Percentiles rank a stretch among this genome's conserved stretches.
Evolutionary conservation across 1,140 invertebrate species (phyloP).

Genomic region (Cyclina sinensis): DNA sequence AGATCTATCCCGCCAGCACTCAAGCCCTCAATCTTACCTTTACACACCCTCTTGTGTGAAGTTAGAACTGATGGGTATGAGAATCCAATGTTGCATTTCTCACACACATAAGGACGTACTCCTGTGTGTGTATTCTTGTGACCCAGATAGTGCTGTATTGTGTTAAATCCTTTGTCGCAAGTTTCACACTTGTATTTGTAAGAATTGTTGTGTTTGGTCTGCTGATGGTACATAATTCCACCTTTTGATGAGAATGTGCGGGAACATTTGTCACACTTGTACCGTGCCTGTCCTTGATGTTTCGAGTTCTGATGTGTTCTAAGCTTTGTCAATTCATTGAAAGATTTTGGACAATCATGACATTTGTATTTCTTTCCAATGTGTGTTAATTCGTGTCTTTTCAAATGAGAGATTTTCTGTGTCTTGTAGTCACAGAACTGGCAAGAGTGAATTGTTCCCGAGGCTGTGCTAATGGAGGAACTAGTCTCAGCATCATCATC

Average conservation of each 20-base stretch:
- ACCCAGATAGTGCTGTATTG: slow-evolving; percentile 51
- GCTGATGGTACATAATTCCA: slow-evolving; percentile 50
- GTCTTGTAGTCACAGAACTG: slow-evolving; percentile 50
- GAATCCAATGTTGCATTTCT: slow-evolving; percentile 48
- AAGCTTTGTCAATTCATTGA: slow-evolving; percentile 28
- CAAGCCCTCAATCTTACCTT: slow-evolving; percentile 33
- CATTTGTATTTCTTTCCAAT: slow-evolving; percentile 50
- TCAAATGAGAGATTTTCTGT: slow-evolving; percentile 49
- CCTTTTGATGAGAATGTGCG: slow-evolving; percentile 60
- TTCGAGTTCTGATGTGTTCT: slow-evolving; percentile 34
- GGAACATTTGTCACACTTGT: slow-evolving; percentile 57
- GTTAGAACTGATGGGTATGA: slow-evolving; percentile 53
- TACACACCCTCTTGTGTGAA: slow-evolving; percentile 55
- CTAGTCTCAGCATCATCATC: not conserved
- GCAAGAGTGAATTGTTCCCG: not conserved
- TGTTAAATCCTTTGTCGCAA: slow-evolving; percentile 59
- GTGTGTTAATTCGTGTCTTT: slow-evolving; percentile 43
- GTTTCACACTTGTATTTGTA: slow-evolving; percentile 62
- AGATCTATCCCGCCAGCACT: slow-evolving; percentile 2
- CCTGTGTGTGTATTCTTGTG: slow-evolving; percentile 63
- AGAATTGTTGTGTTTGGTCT: slow-evolving; percentile 62
- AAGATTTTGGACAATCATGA: slow-evolving; percentile 44
- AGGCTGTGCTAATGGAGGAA: not conserved
- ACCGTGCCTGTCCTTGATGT: slow-evolving; percentile 54
- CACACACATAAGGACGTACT: slow-evolving; percentile 55